Base-by-base conservation (phyloP, 2,113 vertebrate genomes). In the Lycaon pictus region DNA sequence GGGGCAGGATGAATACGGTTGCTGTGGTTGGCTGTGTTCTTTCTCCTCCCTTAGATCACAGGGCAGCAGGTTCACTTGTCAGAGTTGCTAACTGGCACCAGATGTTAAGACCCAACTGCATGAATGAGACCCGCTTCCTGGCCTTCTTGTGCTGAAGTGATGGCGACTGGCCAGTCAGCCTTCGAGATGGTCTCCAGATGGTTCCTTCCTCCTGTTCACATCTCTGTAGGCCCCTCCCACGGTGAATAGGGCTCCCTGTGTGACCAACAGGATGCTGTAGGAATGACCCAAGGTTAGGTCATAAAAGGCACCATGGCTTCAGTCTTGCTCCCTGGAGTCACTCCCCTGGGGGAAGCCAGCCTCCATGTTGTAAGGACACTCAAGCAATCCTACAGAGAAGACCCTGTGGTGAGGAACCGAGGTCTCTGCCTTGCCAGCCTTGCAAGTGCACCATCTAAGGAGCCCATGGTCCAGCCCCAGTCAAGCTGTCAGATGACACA, bases 1-100 rank as follows among this genome's bases (percentile, higher is more conserved):
- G 10, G 25, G n/a, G 35, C 43, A 9, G 5, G 3, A 0, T 4
- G 1, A 2, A 11, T 8, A 0, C 10, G 1, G 17, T 25, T 5
- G 17, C 29, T 25, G 3, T 7, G 3, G 32, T 20, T 72, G 10
- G 72, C 69, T 62, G 10, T 17, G 2, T 19, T 86, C n/a, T 17
- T 56, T 62, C 22, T 12, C 35, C 4, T 29, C 32, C 29, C 67
- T 48, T 79, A 1, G 27, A n/a, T n/a, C 6, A 0, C 55, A 62
- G 43, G 60, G 20, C 8, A 67, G 62, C 55, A 22, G 20, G 27
- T 32, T 76, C 23, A n/a, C 71, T 25, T 48, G 22, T 77, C 71
- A 20, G 25, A 11, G 43, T 56, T 17, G 9, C 63, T 35, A 4
- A 10, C 9, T 27, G 25, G 77, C 76, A 32, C 69, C 19, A 25